Evolutionary conservation across 2,113 vertebrate genomes (phyloP).

Genomic region (Rallus limicola): DNA sequence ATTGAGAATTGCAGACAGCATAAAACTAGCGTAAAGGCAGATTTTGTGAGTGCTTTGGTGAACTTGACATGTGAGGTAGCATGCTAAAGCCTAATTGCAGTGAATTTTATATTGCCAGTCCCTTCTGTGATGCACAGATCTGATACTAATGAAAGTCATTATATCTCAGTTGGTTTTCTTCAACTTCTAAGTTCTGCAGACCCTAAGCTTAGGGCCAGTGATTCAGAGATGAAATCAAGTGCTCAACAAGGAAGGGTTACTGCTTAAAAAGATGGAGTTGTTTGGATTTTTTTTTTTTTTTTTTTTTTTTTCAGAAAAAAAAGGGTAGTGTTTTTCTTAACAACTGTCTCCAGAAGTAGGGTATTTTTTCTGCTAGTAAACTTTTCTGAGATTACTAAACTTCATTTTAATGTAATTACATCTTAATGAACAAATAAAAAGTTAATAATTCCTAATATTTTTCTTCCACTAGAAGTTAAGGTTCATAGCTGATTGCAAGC

Average conservation of each 20-base stretch:
- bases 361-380: background rate
- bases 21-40: background rate
- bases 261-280: background rate
- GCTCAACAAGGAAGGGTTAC: background rate
- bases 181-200: background rate
- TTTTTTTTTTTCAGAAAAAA: too few relatives aligned
- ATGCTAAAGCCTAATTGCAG: background rate
- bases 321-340: background rate
- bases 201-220: background rate
- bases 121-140: background rate
- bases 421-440: background rate
- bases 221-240: background rate
- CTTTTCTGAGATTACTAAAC: background rate
- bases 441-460: background rate
- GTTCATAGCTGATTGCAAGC: background rate
- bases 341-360: background rate
- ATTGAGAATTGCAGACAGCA: background rate
- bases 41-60: background rate
- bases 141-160: background rate
- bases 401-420: background rate
- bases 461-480: background rate
- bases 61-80: background rate
- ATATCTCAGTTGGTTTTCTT: background rate
- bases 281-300: too few relatives aligned
- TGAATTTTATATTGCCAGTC: background rate